Evolutionary conservation across 1,140 invertebrate genomes (phyloP).

Genomic region (Ridgeia piscesae): DNA sequence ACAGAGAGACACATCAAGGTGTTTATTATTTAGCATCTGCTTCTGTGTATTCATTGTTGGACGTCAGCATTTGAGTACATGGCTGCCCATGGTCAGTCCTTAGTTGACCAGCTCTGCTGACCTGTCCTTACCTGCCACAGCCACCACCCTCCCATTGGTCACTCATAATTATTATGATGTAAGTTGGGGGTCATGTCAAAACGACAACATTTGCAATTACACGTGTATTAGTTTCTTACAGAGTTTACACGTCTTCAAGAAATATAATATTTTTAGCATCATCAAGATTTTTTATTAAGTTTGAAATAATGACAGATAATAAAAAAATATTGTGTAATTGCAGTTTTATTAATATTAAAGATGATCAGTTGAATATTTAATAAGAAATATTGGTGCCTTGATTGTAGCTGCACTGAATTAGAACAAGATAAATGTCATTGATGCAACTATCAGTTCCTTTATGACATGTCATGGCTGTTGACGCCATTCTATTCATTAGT

Average conservation of each 20-base stretch:
- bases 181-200: background rate
- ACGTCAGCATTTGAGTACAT: background rate
- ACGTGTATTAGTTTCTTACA: background rate
- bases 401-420: too few species aligned
- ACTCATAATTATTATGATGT: background rate
- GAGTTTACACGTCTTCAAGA: background rate
- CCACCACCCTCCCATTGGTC: background rate
- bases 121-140: background rate
- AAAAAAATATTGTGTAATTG: too few species aligned
- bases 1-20: background rate
- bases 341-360: too few species aligned
- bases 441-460: background rate
- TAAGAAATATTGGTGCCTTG: too few species aligned
- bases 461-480: background rate
- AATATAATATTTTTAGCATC: background rate
- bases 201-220: background rate
- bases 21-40: background rate
- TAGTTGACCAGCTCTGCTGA: background rate
- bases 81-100: background rate
- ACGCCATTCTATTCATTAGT: background rate
- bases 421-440: too few species aligned
- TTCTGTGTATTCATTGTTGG: background rate
- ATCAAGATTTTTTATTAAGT: too few species aligned
- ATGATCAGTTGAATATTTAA: too few species aligned
- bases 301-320: too few species aligned